Percentiles rank a stretch among this genome's conserved stretches.
Evolutionary conservation across 2,797 vertebrate species (phyloP).

Genomic region (Epinephelus coioides): DNA sequence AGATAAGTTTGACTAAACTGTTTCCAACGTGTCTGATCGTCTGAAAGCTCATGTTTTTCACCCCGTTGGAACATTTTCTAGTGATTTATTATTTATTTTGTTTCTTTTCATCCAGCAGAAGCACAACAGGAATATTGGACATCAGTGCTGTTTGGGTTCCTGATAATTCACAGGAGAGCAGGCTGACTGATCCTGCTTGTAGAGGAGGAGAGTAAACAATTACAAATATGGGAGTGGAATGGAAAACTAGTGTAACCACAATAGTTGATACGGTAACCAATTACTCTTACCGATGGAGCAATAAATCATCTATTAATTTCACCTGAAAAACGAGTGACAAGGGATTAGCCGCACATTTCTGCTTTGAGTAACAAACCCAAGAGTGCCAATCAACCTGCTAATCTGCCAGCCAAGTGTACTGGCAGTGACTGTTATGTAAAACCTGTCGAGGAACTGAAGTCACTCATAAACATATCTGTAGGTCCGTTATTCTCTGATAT

Average conservation of each 20-base stretch:
- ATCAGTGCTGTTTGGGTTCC: constrained; percentile 10
- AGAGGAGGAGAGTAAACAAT: background rate
- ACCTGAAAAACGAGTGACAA: constrained; percentile 13
- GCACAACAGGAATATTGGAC: background rate
- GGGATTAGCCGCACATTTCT: constrained; percentile 13
- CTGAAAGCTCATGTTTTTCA: background rate
- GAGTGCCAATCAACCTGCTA: constrained; percentile 39
- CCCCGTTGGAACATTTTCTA: background rate
- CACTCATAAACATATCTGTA: constrained; percentile 19
- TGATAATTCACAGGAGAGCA: constrained; percentile 13
- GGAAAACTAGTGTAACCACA: background rate
- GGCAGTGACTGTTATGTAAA: constrained; percentile 13
- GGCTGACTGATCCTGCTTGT: background rate
- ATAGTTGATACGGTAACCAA: background rate
- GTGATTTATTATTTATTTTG: too few relatives aligned
- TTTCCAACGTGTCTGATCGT: background rate
- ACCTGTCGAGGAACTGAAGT: constrained; percentile 28
- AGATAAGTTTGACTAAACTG: background rate
- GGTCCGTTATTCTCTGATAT: constrained; percentile 10
- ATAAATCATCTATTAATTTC: constrained; percentile 8
- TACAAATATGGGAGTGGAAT: background rate
- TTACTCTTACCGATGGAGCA: background rate
- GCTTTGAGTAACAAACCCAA: constrained; percentile 28
- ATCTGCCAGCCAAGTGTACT: constrained; percentile 22
- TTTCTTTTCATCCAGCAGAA: background rate